Evolutionary conservation across 64 coral and sea anemone genomes (phyloP), one percentile per base, ranked within the genome.

Genomic region (Stichodactyla mertensii): DNA sequence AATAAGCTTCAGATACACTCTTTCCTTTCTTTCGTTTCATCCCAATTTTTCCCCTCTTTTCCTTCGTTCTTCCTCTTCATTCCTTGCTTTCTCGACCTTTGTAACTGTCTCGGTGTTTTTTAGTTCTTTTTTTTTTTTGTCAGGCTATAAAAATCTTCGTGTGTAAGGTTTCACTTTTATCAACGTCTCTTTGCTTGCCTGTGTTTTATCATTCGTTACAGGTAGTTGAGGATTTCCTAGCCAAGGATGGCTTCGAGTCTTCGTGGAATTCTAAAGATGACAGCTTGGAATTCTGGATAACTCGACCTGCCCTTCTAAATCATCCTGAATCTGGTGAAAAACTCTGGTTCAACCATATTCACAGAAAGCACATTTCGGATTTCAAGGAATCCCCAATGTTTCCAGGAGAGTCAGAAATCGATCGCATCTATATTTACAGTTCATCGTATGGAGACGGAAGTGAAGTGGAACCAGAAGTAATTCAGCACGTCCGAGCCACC

Each of bases 271-370:
- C 79, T 51, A 74, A 88, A 10, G 87, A 82, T 10, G 58, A 31
- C 12, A 64, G 52, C 51, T 27, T 93, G 64, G 13, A 54, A 4
- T 93, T 62, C 55, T 93, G 92, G 92, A 52, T 78, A 24, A 85
- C 64, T 23, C 54, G 88, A 55, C 87, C 92, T 12, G 82, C 87
- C 4, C 86, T 86, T 7, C 67, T 28, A 19, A 52, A 56, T 7
- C 92, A 93, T 52, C 92, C 92, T 16, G 83, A 82, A 11, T 89
- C 92, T 10, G 92, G 87, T 11, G 87, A 93, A 27, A 88, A 85
- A 31, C 55, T 89, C 6, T 93, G 92, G 92, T 93, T 93, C 24
- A 93, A 93, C 59, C 92, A 93, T 57, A 71, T 89, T n/a, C 78
- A 19, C 52, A 53, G 55, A 15, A 80, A 89, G 26, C 88, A 89